Conservation (phyloP, 2,113 vertebrate species). For the Zeus faber region DNA sequence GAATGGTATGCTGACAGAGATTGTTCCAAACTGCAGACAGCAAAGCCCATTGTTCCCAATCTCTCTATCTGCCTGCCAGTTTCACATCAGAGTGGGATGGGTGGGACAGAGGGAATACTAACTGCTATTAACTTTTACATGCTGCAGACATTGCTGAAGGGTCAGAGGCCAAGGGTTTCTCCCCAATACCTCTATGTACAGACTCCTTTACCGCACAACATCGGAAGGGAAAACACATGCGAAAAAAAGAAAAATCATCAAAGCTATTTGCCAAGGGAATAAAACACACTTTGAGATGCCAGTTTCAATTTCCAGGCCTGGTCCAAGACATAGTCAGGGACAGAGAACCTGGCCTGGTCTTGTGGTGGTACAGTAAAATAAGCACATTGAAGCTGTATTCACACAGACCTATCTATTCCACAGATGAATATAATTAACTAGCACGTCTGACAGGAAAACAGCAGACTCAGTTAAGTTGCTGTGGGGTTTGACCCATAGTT, state of each 20-base stretch:
- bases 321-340: slow-evolving; percentile 64
- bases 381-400: slow-evolving; percentile 60
- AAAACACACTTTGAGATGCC: slow-evolving; percentile 72
- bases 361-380: slow-evolving; percentile 70
- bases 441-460: slow-evolving; percentile 62
- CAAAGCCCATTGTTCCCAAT: slow-evolving; percentile 63
- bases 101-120: slow-evolving; percentile 48
- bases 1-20: slow-evolving; percentile 53
- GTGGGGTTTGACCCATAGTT: slow-evolving; percentile 69
- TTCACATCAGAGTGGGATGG: slow-evolving; percentile 59
- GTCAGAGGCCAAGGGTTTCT: slow-evolving; percentile 70
- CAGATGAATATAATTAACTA: slow-evolving; percentile 73
- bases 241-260: slow-evolving; percentile 53
- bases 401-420: slow-evolving; percentile 65
- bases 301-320: slow-evolving; percentile 68
- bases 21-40: slow-evolving; percentile 54
- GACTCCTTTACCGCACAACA: slow-evolving; percentile 46
- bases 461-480: slow-evolving; percentile 65
- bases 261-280: slow-evolving; percentile 61
- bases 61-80: slow-evolving; percentile 60
- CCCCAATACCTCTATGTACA: slow-evolving; percentile 52
- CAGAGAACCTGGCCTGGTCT: slow-evolving; percentile 56
- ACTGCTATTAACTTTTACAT: slow-evolving; percentile 55
- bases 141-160: slow-evolving; percentile 53
- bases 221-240: slow-evolving; percentile 43